phyloP scores from a whole-genome alignment of 2,113 vertebrate genomes.

The Austrofundulus limnaeus region DNA sequence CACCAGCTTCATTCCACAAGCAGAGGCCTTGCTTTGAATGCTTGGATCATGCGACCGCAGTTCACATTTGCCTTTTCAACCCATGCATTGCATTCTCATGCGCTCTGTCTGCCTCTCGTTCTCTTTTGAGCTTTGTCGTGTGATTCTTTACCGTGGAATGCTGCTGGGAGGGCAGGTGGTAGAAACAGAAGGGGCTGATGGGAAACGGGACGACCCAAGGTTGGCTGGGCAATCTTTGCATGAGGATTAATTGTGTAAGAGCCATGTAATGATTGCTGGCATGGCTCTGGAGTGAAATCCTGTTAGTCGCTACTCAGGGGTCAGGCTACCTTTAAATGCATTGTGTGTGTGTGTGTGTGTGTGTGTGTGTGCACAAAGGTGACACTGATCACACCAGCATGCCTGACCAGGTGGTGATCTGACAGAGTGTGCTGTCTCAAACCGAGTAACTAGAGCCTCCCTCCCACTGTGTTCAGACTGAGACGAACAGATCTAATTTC shows the following conservation, averaged over 20 bases:
- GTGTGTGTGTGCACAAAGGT: slow-evolving; percentile 49
- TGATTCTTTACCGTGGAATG: slow-evolving; percentile 45
- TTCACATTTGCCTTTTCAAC: slow-evolving; percentile 28
- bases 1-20: slow-evolving; percentile 58
- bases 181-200: slow-evolving; percentile 62
- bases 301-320: slow-evolving; percentile 68
- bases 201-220: slow-evolving; percentile 72
- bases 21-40: slow-evolving; percentile 43
- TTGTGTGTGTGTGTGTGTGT: background rate
- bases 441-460: slow-evolving; percentile 13
- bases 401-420: slow-evolving; percentile 56
- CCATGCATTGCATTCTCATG: slow-evolving; percentile 5
- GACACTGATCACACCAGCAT: slow-evolving; percentile 42
- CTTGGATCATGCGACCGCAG: slow-evolving; percentile 34
- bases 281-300: slow-evolving; percentile 70
- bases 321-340: slow-evolving; percentile 39
- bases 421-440: slow-evolving; percentile 44
- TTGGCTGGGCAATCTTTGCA: slow-evolving; percentile 68
- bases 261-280: slow-evolving; percentile 77
- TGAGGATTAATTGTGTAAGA: slow-evolving; percentile 80
- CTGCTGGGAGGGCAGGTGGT: slow-evolving; percentile 58
- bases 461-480: slow-evolving; percentile 34
- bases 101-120: background rate
- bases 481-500: slow-evolving; percentile 25
- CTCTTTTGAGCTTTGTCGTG: slow-evolving; percentile 51